Evolutionary conservation across 1,140 invertebrate genomes (phyloP).

Genomic region (Pseudomyrmex concolor): DNA sequence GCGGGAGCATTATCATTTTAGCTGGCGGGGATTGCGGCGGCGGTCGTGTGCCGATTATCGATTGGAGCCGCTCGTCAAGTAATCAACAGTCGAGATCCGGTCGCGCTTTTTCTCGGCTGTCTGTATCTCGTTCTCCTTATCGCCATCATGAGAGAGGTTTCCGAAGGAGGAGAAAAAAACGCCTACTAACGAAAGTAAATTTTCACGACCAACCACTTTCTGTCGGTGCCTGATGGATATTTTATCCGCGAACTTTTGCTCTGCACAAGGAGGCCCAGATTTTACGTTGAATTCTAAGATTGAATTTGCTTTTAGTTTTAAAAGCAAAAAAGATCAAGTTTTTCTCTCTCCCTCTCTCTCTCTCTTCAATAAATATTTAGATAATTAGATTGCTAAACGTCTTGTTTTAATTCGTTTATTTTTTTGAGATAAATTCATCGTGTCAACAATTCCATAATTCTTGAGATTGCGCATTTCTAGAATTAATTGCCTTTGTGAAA

Average conservation of each 20-base stretch:
- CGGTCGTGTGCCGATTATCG: conserved; percentile 63
- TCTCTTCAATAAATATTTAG: not conserved
- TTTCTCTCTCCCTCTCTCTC: not conserved
- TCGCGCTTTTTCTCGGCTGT: conserved; percentile 14
- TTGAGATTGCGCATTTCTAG: conserved; percentile 8
- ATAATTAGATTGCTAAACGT: not conserved
- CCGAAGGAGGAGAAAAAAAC: conserved; percentile 21
- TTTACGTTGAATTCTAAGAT: conserved; percentile 2
- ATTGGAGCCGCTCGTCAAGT: conserved; percentile 68
- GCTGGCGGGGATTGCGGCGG: conserved; percentile 57
- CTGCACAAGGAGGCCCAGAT: not conserved
- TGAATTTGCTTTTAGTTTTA: too few relatives aligned
- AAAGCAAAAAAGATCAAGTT: too few relatives aligned
- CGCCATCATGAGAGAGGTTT: not conserved
- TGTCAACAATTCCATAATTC: not conserved
- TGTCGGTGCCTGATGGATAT: conserved; percentile 2
- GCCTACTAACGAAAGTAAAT: conserved; percentile 47
- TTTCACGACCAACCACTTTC: conserved; percentile 45
- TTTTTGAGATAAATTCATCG: conserved; percentile 4
- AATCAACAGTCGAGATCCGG: conserved; percentile 60
- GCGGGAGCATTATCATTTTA: conserved; percentile 68
- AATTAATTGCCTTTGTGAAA: conserved; percentile 30
- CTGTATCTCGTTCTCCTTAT: not conserved
- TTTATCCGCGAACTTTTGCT: conserved; percentile 5
- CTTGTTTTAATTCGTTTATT: not conserved